Conservation (phyloP, 1,140 invertebrate genomes). For the Dinothrombium tinctorium region DNA sequence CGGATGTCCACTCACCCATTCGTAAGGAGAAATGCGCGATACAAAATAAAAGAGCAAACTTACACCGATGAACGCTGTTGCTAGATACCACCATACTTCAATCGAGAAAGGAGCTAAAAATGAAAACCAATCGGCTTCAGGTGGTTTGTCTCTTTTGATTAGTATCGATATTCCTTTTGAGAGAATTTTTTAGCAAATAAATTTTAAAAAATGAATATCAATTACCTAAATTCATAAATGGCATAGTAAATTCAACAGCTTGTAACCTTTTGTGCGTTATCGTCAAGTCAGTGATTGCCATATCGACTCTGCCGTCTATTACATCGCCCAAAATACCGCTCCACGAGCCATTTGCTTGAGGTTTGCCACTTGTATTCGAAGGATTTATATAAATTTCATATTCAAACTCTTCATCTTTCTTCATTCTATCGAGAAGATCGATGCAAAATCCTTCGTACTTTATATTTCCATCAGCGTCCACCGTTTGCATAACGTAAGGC, state of each 20-base stretch:
- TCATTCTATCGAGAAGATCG: slow-evolving; percentile 66
- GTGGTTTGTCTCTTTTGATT: slow-evolving; percentile 16
- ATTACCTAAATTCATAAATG: slow-evolving; percentile 81
- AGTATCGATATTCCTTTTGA: slow-evolving; percentile 17
- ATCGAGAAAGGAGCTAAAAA: slow-evolving; percentile 25
- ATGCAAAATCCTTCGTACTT: slow-evolving; percentile 87
- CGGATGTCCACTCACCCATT: slow-evolving; percentile 20
- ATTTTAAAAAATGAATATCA: too few species aligned
- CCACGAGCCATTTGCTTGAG: slow-evolving; percentile 1
- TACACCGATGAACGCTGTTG: slow-evolving; percentile 22
- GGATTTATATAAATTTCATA: slow-evolving; percentile 70
- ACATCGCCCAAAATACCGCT: slow-evolving; percentile 50
- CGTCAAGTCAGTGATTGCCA: slow-evolving; percentile 76
- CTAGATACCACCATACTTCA: slow-evolving; percentile 24
- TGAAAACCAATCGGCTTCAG: slow-evolving; percentile 22
- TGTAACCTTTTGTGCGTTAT: slow-evolving; percentile 71
- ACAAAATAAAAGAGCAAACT: slow-evolving; percentile 23
- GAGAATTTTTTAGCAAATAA: too few species aligned
- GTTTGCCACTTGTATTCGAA: slow-evolving; percentile 38
- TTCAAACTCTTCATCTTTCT: slow-evolving; percentile 58
- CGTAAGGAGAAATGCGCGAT: slow-evolving; percentile 22
- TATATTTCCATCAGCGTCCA: slow-evolving; percentile 30
- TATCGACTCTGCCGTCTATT: slow-evolving; percentile 52
- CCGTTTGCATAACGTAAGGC: slow-evolving; percentile 1
- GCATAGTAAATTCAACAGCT: slow-evolving; percentile 82